Conservation (phyloP, 1,140 invertebrate genomes). For the Drosophila setifemur region DNA sequence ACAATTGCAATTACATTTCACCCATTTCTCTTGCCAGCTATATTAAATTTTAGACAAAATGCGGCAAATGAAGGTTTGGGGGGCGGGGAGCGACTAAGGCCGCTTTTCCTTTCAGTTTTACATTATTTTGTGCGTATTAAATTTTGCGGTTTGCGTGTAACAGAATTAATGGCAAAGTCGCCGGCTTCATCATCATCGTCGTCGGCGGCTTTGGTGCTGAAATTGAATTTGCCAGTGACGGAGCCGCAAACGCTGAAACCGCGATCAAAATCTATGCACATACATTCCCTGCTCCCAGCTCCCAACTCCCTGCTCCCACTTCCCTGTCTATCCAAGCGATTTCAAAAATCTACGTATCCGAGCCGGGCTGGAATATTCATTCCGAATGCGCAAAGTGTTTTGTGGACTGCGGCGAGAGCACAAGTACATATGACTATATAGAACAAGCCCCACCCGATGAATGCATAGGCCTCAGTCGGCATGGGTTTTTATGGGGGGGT, state of each 20-base stretch:
- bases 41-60: slow-evolving; percentile 14
- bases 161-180: slow-evolving; percentile 42
- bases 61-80: not conserved
- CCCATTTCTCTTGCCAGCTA: not conserved
- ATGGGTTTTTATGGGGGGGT: slow-evolving; percentile 14
- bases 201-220: slow-evolving; percentile 43
- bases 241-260: slow-evolving; percentile 67
- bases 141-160: slow-evolving; percentile 47
- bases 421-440: not conserved
- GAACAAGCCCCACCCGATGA: not conserved
- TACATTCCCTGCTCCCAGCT: slow-evolving; percentile 6
- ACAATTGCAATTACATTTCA: slow-evolving; percentile 42
- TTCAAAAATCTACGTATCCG: slow-evolving; percentile 47
- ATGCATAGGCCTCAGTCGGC: not conserved
- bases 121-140: slow-evolving; percentile 50
- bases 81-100: not conserved
- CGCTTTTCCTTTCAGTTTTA: not conserved
- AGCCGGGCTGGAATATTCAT: slow-evolving; percentile 52
- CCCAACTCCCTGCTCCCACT: not conserved
- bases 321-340: slow-evolving; percentile 4
- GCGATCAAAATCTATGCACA: slow-evolving; percentile 60
- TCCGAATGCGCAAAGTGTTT: slow-evolving; percentile 68
- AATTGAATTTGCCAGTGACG: slow-evolving; percentile 66
- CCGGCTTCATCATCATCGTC: slow-evolving; percentile 8
- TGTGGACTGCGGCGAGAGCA: slow-evolving; percentile 31